Evolutionary conservation across 2,797 vertebrate genomes (phyloP), one percentile per base, ranked within the genome.

Genomic region (Buceros bicornis): DNA sequence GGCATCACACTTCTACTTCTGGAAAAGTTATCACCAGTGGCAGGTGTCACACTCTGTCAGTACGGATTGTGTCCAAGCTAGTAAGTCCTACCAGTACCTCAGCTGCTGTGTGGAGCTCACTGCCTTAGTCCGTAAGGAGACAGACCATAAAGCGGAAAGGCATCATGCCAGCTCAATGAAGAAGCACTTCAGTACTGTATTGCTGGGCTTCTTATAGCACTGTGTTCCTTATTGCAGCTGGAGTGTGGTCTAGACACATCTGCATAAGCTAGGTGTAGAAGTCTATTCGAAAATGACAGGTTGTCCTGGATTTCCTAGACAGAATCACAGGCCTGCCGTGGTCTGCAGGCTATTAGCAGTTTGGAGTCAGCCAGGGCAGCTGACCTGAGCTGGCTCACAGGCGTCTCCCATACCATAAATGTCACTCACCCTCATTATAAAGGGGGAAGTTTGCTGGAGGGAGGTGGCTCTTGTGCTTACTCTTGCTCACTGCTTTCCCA

Each of bases 11-110:
- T n/a, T 64, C 37, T 57, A 21, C 54, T 45, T 78, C 22, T 47
- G 66, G 20, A 47, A 40, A 76, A 81, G 37, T 28, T 45, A 25
- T 16, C 22, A 25, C 15, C 22, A 40, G n/a, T 53, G 18, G 33
- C 65, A 90, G 47, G 12, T 61, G 37, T 35, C 14, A 40, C 1
- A 1, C 16, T 76, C 47, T 37, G 8, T 31, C 29, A 45, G 33
- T 8, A 53, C 0, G 0, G 33, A n/a, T 70, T 50, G 16, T 1
- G 3, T n/a, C 53, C 51, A 62, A 47, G 10, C n/a, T 66, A 21
- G 16, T 16, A 35, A 95, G 11, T 53, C 22, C 37, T 40, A 67
- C 61, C 24, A 62, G 56, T 20, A 67, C 29, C 18, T 33, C 14
- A 71, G 74, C 5, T 50, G 66, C 42, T 11, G 13, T 28, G 18